A percentile compares a stretch with the other conserved stretches of the same genome.
Evolutionary conservation across 2,797 vertebrate species (phyloP).

Genomic region (Philypnodon macrostomus): DNA sequence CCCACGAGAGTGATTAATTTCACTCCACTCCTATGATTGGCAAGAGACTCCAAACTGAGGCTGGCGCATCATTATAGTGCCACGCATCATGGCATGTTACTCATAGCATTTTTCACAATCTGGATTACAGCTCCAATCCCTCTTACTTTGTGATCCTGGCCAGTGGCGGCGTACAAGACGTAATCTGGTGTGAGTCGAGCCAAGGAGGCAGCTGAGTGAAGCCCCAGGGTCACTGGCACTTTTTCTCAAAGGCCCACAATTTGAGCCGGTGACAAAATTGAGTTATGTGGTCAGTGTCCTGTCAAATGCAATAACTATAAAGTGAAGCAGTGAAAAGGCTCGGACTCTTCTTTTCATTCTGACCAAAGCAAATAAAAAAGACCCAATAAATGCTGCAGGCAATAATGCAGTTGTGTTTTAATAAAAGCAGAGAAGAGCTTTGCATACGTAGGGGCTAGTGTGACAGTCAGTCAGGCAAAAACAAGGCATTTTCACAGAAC

Average conservation of each 20-base stretch:
- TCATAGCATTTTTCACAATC: conserved; percentile 14
- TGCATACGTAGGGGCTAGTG: too few species aligned
- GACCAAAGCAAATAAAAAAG: conserved; percentile 30
- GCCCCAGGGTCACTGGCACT: conserved; percentile 48
- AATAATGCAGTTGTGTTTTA: conserved; percentile 45
- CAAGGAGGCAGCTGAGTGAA: conserved; percentile 28
- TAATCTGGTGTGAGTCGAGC: conserved; percentile 39
- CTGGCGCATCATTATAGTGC: conserved; percentile 23
- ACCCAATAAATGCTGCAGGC: conserved; percentile 40
- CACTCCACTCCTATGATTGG: conserved; percentile 57
- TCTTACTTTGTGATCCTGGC: conserved; percentile 8
- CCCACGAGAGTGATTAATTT: conserved; percentile 65
- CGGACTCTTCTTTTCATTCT: conserved; percentile 38
- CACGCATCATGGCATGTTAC: conserved; percentile 22
- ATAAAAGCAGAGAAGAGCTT: conserved; percentile 22
- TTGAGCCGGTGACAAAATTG: conserved; percentile 62
- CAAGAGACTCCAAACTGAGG: conserved; percentile 48
- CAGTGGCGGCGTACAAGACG: conserved; percentile 13
- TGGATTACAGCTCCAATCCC: conserved; percentile 22
- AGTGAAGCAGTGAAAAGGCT: conserved; percentile 46
- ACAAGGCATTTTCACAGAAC: too few species aligned
- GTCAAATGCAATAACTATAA: conserved; percentile 72
- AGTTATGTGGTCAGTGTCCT: conserved; percentile 72
- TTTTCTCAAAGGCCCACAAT: conserved; percentile 54
- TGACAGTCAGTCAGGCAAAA: too few species aligned